Evolutionary conservation across 1,140 invertebrate genomes (phyloP).

Genomic region (Ceratina australensis): DNA sequence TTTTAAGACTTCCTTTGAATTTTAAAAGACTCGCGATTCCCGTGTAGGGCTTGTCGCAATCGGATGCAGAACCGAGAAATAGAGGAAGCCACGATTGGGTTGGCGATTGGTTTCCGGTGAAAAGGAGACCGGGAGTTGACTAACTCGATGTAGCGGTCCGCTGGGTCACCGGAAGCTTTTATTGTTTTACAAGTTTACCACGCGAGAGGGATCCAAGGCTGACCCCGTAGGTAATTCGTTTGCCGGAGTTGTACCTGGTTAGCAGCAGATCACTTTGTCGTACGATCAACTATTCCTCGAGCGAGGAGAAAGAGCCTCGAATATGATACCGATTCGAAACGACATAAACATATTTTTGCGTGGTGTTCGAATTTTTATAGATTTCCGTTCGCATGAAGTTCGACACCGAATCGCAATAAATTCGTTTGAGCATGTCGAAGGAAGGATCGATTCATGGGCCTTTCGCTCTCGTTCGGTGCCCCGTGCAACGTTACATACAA

Average conservation of each 20-base stretch:
- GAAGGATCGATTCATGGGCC: conserved; percentile 24
- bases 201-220: conserved; percentile 44
- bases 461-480: conserved; percentile 1
- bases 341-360: too few species aligned
- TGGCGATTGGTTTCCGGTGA: conserved; percentile 56
- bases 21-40: background rate
- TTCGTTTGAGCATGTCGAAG: background rate
- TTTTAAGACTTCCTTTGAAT: too few species aligned
- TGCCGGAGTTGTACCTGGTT: conserved; percentile 46
- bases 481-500: conserved; percentile 30
- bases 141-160: conserved; percentile 70
- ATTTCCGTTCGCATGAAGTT: too few species aligned
- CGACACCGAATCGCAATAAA: too few species aligned
- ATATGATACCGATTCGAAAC: too few species aligned
- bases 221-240: conserved; percentile 56
- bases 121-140: conserved; percentile 55
- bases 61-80: background rate
- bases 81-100: conserved; percentile 17
- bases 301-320: too few species aligned
- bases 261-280: conserved; percentile 21
- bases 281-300: conserved; percentile 13
- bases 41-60: background rate
- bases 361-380: too few species aligned
- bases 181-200: conserved; percentile 79
- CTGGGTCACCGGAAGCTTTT: conserved; percentile 75